Base-by-base conservation (phyloP, 2,113 vertebrate genomes). In the Serinus canaria region DNA sequence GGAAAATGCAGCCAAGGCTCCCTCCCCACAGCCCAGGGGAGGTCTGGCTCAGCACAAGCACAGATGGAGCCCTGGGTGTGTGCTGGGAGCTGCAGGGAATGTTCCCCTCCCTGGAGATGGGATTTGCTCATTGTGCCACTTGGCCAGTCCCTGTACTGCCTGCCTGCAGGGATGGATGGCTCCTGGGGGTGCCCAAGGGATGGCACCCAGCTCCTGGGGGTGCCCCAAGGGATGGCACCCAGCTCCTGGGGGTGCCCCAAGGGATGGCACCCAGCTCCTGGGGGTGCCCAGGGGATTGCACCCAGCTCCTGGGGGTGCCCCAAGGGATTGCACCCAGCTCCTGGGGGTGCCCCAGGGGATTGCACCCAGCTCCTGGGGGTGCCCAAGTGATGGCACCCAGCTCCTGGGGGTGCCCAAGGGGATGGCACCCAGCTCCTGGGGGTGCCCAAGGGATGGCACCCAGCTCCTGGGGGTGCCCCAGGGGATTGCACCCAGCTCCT, bases 1-100 rank as follows among this genome's bases (percentile, higher is more conserved):
- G 43, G 64, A 68, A 85, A 94, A 87, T 83, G 95, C 84, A 95
- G 94, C 83, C 90, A 43, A 81, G 72, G 75, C 58, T 76, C 95
- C 35, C 25, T 84, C 60, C 95, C 78, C 58, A 9, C 46, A 41
- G 49, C 69, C 79, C 55, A 16, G 52, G 68, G 50, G 81, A 91
- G 84, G 33, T 59, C 84, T 92, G 95, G 93, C 90, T 97, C 95
- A 93, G 95, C 92, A 87, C 64, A 94, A 49, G 15, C 23, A 3
- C 92, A 97, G 91, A 53, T 86, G 94, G 92, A 88, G 75, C 89
- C 55, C 60, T 33, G 83, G 37, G 1, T 68, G 82, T 37, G 55
- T 2, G 15, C 41, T 80, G 18, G 62, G 24, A 81, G 15, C 52
- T 17, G 82, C 37, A 31, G 37, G 72, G 66, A 76, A 4, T 0